These are phyloP conservation scores for Catocala fraxini DNA, from an alignment of 2,888 invertebrate species.

Conservation along the genomic window DNA sequence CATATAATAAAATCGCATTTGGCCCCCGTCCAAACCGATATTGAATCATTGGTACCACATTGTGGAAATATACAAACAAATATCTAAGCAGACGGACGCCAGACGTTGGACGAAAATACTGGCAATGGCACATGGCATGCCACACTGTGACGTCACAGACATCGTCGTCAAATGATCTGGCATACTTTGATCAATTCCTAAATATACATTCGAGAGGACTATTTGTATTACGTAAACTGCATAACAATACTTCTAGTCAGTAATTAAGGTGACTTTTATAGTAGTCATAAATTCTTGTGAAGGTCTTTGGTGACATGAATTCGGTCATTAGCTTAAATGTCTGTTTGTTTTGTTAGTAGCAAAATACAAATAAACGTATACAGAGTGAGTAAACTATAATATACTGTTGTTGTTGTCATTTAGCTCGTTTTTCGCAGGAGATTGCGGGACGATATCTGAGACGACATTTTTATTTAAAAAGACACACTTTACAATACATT, in stretches of 20 bases:
- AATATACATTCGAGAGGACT: not conserved
- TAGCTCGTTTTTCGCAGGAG: no score
- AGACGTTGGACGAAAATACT: constrained; percentile 66
- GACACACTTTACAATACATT: no score
- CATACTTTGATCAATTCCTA: constrained; percentile 19
- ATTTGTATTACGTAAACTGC: constrained; percentile 19
- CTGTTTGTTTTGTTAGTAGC: no score
- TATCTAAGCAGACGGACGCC: constrained; percentile 65
- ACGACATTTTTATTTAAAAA: no score
- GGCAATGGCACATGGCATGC: constrained; percentile 50
- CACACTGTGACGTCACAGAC: constrained; percentile 50
- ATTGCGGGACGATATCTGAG: no score
- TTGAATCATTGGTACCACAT: constrained; percentile 52
- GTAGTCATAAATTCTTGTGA: no score
- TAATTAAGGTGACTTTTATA: no score
- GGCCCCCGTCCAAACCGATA: constrained; percentile 49
- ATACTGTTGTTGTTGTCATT: no score
- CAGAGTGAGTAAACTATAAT: no score
- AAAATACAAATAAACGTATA: no score
- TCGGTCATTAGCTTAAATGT: no score
- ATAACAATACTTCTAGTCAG: not conserved
- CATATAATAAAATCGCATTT: constrained; percentile 41
- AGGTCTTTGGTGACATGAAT: no score
- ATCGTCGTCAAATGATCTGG: constrained; percentile 44
- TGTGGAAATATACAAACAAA: constrained; percentile 60